phyloP scores from a whole-genome alignment of 2,888 invertebrate species.

The Drosophila antonietae region DNA sequence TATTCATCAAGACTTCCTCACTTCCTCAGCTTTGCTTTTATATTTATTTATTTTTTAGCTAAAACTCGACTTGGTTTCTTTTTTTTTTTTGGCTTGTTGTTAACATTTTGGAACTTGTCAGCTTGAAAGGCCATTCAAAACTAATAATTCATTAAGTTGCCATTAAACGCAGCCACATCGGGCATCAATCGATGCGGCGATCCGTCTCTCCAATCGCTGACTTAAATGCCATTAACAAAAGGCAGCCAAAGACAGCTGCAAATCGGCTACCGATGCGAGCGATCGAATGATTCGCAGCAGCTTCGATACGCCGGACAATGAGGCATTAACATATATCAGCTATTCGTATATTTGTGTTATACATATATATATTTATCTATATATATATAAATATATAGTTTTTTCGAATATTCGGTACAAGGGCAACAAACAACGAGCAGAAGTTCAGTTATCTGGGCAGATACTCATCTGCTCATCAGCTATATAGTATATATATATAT shows the following conservation, averaged over 20 bases:
- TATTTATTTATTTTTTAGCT: conserved; percentile 6
- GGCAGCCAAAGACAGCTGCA: conserved; percentile 38
- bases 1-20: conserved; percentile 6
- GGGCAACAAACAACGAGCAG: conserved; percentile 58
- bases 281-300: conserved; percentile 12
- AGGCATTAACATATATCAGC: conserved; percentile 71
- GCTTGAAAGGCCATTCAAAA: conserved; percentile 52
- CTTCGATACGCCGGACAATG: conserved; percentile 40
- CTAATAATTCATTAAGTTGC: conserved; percentile 75
- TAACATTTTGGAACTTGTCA: conserved; percentile 40
- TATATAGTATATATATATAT: conserved; percentile 27
- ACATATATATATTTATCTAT: conserved; percentile 36
- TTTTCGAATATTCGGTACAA: conserved; percentile 67
- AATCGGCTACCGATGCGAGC: conserved; percentile 61
- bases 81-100: conserved; percentile 22
- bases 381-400: conserved; percentile 29
- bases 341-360: conserved; percentile 25
- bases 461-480: conserved; percentile 19
- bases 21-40: conserved; percentile 38
- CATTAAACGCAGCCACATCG: conserved; percentile 59
- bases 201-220: conserved; percentile 2
- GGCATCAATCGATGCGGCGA: conserved; percentile 39
- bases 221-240: conserved; percentile 70
- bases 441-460: conserved; percentile 59
- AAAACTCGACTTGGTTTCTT: conserved; percentile 42